Conservation (phyloP, 1,140 invertebrate species). For the Epicauta chinensis region DNA sequence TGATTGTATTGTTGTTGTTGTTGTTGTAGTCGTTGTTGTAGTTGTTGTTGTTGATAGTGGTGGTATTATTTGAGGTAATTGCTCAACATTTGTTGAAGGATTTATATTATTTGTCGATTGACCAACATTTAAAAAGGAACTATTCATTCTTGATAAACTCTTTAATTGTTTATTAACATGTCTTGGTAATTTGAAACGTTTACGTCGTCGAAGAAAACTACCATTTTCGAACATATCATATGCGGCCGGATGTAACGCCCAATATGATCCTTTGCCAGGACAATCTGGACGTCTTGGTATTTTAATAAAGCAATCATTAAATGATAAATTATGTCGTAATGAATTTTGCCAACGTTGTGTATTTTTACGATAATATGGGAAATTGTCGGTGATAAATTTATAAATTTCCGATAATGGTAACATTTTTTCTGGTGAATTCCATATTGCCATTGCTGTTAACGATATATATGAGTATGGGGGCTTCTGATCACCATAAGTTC, state of each 20-base stretch:
- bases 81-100: too few species aligned
- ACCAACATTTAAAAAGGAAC: conserved; percentile 61
- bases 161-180: conserved; percentile 64
- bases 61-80: too few species aligned
- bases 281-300: conserved; percentile 81
- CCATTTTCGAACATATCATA: conserved; percentile 95
- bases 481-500: conserved; percentile 93
- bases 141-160: conserved; percentile 63
- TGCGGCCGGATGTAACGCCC: conserved; percentile 81
- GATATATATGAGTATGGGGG: conserved; percentile 97
- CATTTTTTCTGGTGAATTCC: conserved; percentile 92
- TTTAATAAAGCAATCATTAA: too few species aligned
- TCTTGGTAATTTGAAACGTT: conserved; percentile 81
- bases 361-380: conserved; percentile 86
- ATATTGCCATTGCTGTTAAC: conserved; percentile 95
- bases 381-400: conserved; percentile 85
- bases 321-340: conserved; percentile 73
- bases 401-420: conserved; percentile 90
- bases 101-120: too few species aligned
- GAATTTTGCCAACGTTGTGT: conserved; percentile 86
- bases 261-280: conserved; percentile 88
- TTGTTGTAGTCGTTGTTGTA: too few species aligned
- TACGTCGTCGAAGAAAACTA: conserved; percentile 77
- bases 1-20: too few species aligned
- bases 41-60: too few species aligned